A percentile compares a stretch with the other conserved stretches of the same genome.
Evolutionary conservation across 2,113 vertebrate species (phyloP).

Genomic region (Epinephelus moara): DNA sequence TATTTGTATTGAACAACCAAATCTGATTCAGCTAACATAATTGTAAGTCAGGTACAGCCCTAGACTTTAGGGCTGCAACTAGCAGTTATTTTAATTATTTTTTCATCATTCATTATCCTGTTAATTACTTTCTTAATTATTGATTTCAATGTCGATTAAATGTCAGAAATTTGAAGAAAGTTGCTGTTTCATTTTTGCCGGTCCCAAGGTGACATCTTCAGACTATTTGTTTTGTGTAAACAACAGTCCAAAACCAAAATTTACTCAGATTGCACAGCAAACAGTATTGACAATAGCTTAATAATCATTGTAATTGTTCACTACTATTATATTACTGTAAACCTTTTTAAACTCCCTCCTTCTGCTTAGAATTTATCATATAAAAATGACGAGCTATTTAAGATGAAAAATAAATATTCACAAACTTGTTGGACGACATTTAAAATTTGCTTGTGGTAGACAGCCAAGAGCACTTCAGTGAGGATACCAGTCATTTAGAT

Average conservation of each 20-base stretch:
- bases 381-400: neutral
- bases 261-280: too few relatives aligned
- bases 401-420: neutral
- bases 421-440: neutral
- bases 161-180: neutral
- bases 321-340: too few relatives aligned
- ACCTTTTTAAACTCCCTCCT: neutral
- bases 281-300: too few relatives aligned
- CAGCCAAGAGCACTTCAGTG: neutral
- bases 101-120: too few relatives aligned
- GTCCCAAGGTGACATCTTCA: neutral
- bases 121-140: neutral
- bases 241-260: neutral
- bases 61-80: too few relatives aligned
- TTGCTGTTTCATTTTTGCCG: too few relatives aligned
- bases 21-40: too few relatives aligned
- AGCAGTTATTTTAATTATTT: too few relatives aligned
- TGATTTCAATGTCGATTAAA: neutral
- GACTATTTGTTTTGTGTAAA: neutral
- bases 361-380: neutral
- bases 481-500: neutral
- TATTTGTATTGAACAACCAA: too few relatives aligned
- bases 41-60: too few relatives aligned
- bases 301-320: too few relatives aligned
- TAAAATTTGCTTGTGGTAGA: neutral